Evolutionary conservation across 2,797 vertebrate species (phyloP), one percentile per base, ranked within the genome.

Genomic region (Ceryle rudis): DNA sequence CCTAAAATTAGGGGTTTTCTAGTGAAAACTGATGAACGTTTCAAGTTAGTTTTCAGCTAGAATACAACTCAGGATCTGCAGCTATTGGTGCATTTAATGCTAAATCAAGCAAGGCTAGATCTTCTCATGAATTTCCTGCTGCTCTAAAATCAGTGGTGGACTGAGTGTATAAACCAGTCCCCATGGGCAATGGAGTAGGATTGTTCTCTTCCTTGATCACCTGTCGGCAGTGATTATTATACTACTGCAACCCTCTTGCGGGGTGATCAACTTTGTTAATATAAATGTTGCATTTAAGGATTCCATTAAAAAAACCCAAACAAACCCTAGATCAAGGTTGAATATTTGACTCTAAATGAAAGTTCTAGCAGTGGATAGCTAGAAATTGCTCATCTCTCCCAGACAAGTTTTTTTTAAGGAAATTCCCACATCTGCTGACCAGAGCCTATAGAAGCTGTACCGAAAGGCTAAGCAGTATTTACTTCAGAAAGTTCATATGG

Each of bases 381-480:
- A 93, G 87, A 74, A 71, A 85, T 72, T 83, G 14, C 29, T 93
- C 22, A 9, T 83, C 69, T 78, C 23, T 93, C 33, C 29, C 35
- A 83, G 47, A 46, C 7, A 81, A 39, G 8, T 21, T 88, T 81
- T 64, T 86, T 94, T 51, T 60, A 66, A 77, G 57, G 19, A 86
- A 90, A 94, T 79, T 88, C 90, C 61, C 58, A 86, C 93, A 96
- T 93, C 92, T 96, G 94, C 51, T 90, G 69, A 62, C 66, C 87
- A 96, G 91, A 95, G 46, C n/a, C 39, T 73, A 42, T 81, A 64
- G 80, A 95, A 96, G 23, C 7, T 29, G 11, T 37, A 29, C 7
- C 67, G 62, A 84, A 93, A 90, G 18, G 12, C 21, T 80, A 66
- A 64, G 37, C 37, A 74, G 42, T 92, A 93, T 85, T 78, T 80